Conservation (phyloP, 2,113 vertebrate genomes). For the Alligator mississippiensis region DNA sequence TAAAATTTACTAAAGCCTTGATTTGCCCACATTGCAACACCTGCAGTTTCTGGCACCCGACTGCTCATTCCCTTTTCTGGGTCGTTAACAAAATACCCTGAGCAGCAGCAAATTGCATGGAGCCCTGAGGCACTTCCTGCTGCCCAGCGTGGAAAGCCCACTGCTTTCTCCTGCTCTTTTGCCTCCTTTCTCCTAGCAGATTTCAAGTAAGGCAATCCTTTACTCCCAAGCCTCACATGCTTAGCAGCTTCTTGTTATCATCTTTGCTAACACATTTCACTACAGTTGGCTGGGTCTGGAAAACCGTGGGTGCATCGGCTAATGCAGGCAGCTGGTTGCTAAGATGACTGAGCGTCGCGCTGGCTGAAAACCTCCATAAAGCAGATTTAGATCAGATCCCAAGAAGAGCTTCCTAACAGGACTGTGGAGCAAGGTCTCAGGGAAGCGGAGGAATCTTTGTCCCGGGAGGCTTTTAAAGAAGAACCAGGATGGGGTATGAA, state of each 20-base stretch:
- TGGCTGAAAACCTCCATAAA: neutral
- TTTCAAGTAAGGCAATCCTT: neutral
- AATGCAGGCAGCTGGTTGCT: neutral
- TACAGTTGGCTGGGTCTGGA: neutral
- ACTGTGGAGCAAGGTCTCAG: too few species aligned
- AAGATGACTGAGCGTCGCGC: neutral
- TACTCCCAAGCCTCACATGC: neutral
- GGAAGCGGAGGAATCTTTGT: too few species aligned
- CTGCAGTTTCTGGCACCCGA: neutral
- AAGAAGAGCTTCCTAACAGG: too few species aligned
- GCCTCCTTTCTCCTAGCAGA: neutral
- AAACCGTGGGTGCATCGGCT: neutral
- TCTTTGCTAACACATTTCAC: neutral
- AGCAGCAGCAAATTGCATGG: neutral
- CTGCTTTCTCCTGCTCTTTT: neutral
- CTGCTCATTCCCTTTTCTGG: neutral
- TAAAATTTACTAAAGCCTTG: neutral
- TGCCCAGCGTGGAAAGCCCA: too few species aligned
- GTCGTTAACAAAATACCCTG: neutral
- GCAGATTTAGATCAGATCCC: too few species aligned
- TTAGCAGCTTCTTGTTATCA: neutral
- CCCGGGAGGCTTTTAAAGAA: too few species aligned
- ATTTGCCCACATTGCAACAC: neutral
- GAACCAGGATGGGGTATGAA: too few species aligned
- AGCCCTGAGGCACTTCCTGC: too few species aligned